These are phyloP conservation scores for Bilobella aurantiaca DNA, from an alignment of 1,140 invertebrate genomes.

Conservation along the genomic window DNA sequence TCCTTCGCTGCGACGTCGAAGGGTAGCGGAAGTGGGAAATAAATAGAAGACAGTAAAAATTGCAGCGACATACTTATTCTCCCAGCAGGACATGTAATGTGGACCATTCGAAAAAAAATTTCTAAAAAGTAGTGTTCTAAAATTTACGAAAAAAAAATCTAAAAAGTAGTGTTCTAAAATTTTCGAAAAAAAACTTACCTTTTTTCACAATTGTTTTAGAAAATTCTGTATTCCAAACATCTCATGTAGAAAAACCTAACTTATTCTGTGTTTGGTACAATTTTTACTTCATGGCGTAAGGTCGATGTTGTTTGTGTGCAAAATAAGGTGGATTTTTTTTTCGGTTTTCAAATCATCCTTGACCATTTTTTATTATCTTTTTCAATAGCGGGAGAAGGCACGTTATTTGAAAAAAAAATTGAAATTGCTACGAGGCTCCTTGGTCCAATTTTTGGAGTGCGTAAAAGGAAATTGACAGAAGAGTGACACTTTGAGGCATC, in stretches of 20 bases:
- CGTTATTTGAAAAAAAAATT: neutral
- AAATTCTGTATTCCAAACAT: too few species aligned
- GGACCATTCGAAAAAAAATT: neutral
- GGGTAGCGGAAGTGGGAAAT: neutral
- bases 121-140: neutral
- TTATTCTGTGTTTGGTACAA: too few species aligned
- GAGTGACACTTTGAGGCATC: neutral
- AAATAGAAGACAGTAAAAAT: neutral
- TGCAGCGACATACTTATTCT: neutral
- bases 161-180: neutral
- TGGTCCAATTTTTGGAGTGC: neutral
- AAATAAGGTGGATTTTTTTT: too few species aligned
- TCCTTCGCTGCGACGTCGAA: too few species aligned
- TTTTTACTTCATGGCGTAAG: too few species aligned
- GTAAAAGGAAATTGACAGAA: neutral
- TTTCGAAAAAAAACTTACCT: neutral
- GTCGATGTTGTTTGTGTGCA: too few species aligned
- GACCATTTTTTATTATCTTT: too few species aligned
- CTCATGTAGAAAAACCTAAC: too few species aligned
- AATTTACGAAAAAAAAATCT: neutral
- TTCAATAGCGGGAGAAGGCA: too few species aligned
- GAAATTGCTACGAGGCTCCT: neutral
- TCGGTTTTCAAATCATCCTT: too few species aligned
- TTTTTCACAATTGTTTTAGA: too few species aligned
- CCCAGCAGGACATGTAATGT: constrained; percentile 2